phyloP scores from a whole-genome alignment of 1,140 invertebrate genomes.

The Pogonognathellus flavescens region DNA sequence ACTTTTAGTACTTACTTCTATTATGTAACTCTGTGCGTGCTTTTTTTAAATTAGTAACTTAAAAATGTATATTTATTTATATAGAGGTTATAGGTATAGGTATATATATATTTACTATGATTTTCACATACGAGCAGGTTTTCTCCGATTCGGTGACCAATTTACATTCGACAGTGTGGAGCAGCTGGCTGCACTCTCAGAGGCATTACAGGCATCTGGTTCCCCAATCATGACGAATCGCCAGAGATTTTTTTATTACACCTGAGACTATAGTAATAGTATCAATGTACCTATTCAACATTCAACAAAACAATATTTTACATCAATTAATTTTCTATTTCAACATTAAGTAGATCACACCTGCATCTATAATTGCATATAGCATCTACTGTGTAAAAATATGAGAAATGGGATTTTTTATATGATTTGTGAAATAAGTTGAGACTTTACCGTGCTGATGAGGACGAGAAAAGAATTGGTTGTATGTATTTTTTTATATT shows the following conservation, averaged over 20 bases:
- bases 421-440: background rate
- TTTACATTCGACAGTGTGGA: constrained; percentile 16
- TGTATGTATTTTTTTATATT: too few species aligned
- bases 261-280: background rate
- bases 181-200: constrained; percentile 37
- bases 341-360: too few species aligned
- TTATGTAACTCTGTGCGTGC: too few species aligned
- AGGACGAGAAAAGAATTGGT: background rate
- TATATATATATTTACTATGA: background rate
- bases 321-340: too few species aligned
- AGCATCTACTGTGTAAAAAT: too few species aligned
- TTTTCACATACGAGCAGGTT: constrained; percentile 29
- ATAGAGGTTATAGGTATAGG: too few species aligned
- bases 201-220: constrained; percentile 26
- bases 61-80: too few species aligned
- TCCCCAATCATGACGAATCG: constrained; percentile 4
- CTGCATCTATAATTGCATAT: too few species aligned
- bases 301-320: too few species aligned
- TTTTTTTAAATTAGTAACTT: too few species aligned
- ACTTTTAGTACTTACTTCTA: too few species aligned
- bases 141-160: constrained; percentile 43
- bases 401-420: too few species aligned
- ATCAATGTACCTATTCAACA: constrained; percentile 35
- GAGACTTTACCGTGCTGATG: constrained; percentile 26
- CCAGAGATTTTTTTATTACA: background rate